A percentile compares a stretch with the other conserved stretches of the same genome.
These are phyloP conservation scores for Orchesellides sinensis DNA, from an alignment of 2,888 invertebrate species.

Conservation along the genomic window DNA sequence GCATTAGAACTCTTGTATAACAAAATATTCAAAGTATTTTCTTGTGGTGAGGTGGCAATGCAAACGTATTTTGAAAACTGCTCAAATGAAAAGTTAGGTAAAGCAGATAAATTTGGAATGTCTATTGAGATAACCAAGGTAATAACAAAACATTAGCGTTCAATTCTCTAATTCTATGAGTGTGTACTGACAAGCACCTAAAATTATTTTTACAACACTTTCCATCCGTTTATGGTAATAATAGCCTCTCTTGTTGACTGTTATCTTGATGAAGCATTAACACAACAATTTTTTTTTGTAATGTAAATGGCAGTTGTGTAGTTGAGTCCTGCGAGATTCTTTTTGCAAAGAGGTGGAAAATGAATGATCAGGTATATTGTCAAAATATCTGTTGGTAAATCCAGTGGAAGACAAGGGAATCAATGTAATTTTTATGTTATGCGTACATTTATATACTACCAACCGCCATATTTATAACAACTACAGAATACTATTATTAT, in stretches of 20 bases:
- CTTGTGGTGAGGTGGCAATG: too few species aligned
- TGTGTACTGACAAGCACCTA: not conserved
- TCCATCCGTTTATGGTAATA: not conserved
- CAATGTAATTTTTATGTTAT: not conserved
- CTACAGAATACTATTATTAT: too few species aligned
- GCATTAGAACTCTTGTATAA: too few species aligned
- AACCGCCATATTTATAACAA: too few species aligned
- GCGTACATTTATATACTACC: not conserved
- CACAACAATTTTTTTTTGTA: not conserved
- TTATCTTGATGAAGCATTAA: constrained; percentile 11
- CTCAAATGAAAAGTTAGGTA: too few species aligned
- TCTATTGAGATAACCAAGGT: constrained; percentile 6
- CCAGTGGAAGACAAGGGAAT: not conserved
- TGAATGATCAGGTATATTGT: not conserved
- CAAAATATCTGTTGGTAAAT: not conserved
- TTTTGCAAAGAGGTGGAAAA: not conserved
- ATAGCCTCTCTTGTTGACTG: not conserved
- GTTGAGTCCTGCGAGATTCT: too few species aligned
- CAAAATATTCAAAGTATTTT: too few species aligned
- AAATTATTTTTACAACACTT: not conserved
- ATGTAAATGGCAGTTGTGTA: too few species aligned
- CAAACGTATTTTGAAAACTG: not conserved
- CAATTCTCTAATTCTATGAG: not conserved
- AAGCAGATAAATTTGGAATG: constrained; percentile 38
- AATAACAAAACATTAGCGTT: not conserved